phyloP scores from a whole-genome alignment of 2,113 vertebrate genomes.

The Cyanocitta stelleri region DNA sequence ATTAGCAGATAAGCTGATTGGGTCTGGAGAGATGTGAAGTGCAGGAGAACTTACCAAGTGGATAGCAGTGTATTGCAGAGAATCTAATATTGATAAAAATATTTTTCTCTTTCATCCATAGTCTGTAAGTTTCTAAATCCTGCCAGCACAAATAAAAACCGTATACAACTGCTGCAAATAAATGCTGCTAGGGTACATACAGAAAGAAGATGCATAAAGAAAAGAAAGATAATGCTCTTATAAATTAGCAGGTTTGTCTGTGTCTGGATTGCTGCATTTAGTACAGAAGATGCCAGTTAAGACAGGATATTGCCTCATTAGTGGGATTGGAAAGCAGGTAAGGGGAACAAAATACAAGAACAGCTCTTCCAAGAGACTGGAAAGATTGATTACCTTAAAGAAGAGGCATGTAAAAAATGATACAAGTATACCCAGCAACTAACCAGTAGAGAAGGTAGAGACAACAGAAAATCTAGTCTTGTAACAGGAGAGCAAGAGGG shows the following conservation, averaged over 20 bases:
- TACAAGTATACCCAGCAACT: not conserved
- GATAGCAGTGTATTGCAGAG: not conserved
- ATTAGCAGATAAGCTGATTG: not conserved
- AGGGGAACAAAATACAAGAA: not conserved
- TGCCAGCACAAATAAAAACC: not conserved
- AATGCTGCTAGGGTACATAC: accelerated
- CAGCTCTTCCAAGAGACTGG: not conserved
- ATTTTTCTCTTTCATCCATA: not conserved
- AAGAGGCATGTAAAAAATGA: not conserved
- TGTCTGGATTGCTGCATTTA: not conserved
- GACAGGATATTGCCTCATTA: not conserved
- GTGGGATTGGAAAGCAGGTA: not conserved
- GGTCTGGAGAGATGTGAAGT: not conserved
- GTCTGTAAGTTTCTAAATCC: not conserved
- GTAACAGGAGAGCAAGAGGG: not conserved
- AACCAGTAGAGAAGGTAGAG: not conserved
- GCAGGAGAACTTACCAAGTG: not conserved
- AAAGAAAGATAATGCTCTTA: not conserved
- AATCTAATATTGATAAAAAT: not conserved
- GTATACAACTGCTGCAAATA: not conserved
- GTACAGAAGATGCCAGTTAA: not conserved
- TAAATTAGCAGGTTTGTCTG: not conserved
- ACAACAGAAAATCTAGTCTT: not conserved
- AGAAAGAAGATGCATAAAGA: not conserved
- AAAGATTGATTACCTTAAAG: not conserved